Percentiles rank a stretch among this genome's conserved stretches.
These are phyloP conservation scores for Sebastes schlegelii DNA, from an alignment of 2,113 vertebrate genomes.

Conservation along the genomic window DNA sequence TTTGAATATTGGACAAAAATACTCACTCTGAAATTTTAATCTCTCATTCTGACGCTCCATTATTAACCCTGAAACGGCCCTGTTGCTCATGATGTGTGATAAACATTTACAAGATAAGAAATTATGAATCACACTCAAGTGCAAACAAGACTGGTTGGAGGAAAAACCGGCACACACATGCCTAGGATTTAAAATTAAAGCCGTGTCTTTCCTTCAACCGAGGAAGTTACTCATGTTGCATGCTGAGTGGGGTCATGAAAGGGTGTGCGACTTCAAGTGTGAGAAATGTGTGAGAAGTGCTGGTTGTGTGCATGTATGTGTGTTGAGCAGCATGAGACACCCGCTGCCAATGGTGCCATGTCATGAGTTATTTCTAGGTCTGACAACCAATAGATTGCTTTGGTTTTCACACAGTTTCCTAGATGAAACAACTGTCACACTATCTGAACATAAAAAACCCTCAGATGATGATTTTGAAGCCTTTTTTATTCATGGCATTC, in stretches of 20 bases:
- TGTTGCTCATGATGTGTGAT: background rate
- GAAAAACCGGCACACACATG: background rate
- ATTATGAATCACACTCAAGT: constrained; percentile 7
- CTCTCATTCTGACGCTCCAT: background rate
- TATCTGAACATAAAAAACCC: constrained; percentile 16
- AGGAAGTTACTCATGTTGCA: constrained; percentile 70
- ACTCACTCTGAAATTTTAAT: background rate
- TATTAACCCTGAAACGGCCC: constrained; percentile 11
- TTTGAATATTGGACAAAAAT: background rate
- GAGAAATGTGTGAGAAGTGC: constrained; percentile 38
- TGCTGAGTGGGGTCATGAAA: constrained; percentile 64
- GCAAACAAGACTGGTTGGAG: background rate
- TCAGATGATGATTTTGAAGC: constrained; percentile 41
- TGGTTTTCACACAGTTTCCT: constrained; percentile 10
- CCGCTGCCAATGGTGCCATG: constrained; percentile 7
- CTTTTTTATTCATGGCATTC: constrained; percentile 22
- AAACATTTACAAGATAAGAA: constrained; percentile 4
- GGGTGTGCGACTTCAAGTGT: constrained; percentile 54
- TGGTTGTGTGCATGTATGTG: constrained; percentile 13
- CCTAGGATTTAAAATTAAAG: constrained; percentile 52
- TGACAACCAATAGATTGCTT: constrained; percentile 27
- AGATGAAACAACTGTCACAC: constrained; percentile 28
- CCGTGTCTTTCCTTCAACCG: constrained; percentile 41
- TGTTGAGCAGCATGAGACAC: constrained; percentile 6
- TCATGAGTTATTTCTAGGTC: constrained; percentile 21